Percentiles rank a stretch among this genome's conserved stretches.
phyloP scores from a whole-genome alignment of 2,888 invertebrate species.

The Lobophora halterata region DNA sequence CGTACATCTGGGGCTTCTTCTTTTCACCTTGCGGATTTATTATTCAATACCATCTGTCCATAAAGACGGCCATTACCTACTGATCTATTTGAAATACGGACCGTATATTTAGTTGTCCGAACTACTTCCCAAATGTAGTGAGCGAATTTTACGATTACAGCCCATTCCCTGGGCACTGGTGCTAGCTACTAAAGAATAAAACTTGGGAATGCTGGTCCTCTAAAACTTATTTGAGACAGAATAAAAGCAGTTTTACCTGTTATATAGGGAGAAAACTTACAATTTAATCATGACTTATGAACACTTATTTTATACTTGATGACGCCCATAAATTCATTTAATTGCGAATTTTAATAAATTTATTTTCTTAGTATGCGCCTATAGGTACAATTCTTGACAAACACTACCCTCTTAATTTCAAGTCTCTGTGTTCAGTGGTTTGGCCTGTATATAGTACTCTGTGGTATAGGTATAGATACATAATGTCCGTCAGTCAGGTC shows the following conservation, averaged over 20 bases:
- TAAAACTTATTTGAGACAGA: constrained; percentile 36
- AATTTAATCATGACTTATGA: too few relatives aligned
- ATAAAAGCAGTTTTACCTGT: constrained; percentile 15
- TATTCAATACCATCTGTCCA: constrained; percentile 36
- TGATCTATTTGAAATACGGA: constrained; percentile 34
- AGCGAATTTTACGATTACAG: constrained; percentile 59
- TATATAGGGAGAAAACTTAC: constrained; percentile 11
- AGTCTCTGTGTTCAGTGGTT: too few relatives aligned
- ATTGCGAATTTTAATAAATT: too few relatives aligned
- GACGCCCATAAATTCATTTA: too few relatives aligned
- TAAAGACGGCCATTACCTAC: constrained; percentile 35
- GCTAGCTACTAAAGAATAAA: constrained; percentile 57
- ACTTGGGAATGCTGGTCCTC: constrained; percentile 52
- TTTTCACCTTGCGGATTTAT: constrained; percentile 19
- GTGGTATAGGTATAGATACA: too few relatives aligned
- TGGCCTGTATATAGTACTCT: too few relatives aligned
- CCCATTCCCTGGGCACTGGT: constrained; percentile 54
- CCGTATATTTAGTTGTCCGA: constrained; percentile 43
- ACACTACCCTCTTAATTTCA: too few relatives aligned
- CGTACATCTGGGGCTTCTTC: constrained; percentile 1
- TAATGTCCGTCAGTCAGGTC: too few relatives aligned
- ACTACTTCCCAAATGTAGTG: constrained; percentile 56
- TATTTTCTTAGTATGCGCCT: too few relatives aligned
- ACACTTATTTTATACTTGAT: too few relatives aligned
- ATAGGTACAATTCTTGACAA: too few relatives aligned